These are phyloP conservation scores for Abramis brama DNA, from an alignment of 2,113 vertebrate genomes.

Conservation along the genomic window DNA sequence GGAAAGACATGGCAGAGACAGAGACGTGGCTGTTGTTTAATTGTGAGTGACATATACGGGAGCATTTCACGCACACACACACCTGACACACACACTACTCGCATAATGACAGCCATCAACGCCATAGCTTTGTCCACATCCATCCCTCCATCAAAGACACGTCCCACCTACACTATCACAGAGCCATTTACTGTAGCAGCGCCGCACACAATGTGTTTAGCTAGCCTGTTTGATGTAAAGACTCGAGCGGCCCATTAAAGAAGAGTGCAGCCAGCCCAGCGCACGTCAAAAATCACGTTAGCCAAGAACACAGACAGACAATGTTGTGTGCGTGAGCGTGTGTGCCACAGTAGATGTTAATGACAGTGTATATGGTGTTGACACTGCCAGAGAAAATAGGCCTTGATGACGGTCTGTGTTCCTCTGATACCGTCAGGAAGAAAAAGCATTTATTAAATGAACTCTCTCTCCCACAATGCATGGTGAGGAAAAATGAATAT, in stretches of 20 bases:
- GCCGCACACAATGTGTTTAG: conserved; percentile 4
- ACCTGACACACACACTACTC: conserved; percentile 17
- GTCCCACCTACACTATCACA: conserved; percentile 40
- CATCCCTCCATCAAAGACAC: conserved; percentile 43
- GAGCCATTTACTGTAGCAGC: conserved; percentile 22
- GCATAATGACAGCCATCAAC: conserved; percentile 38
- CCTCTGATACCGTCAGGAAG: conserved; percentile 42
- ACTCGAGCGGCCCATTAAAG: conserved; percentile 45
- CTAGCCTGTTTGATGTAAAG: conserved; percentile 19
- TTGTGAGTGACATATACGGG: conserved; percentile 46
- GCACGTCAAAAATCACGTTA: conserved; percentile 24
- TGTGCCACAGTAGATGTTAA: conserved; percentile 18
- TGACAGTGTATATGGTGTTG: conserved; percentile 46
- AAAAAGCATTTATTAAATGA: conserved; percentile 72
- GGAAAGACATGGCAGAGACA: conserved; percentile 33
- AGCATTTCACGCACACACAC: conserved; percentile 41
- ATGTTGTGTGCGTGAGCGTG: conserved; percentile 27
- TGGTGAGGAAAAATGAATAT: conserved; percentile 65
- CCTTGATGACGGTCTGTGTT: conserved; percentile 43
- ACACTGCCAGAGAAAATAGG: conserved; percentile 46
- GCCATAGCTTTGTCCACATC: conserved; percentile 37
- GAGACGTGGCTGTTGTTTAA: conserved; percentile 48
- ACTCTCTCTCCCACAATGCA: conserved; percentile 63
- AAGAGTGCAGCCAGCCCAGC: conserved; percentile 31
- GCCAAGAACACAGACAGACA: conserved; percentile 21